phyloP scores from a whole-genome alignment of 2,888 invertebrate species.

The Dermolepida albohirtum region DNA sequence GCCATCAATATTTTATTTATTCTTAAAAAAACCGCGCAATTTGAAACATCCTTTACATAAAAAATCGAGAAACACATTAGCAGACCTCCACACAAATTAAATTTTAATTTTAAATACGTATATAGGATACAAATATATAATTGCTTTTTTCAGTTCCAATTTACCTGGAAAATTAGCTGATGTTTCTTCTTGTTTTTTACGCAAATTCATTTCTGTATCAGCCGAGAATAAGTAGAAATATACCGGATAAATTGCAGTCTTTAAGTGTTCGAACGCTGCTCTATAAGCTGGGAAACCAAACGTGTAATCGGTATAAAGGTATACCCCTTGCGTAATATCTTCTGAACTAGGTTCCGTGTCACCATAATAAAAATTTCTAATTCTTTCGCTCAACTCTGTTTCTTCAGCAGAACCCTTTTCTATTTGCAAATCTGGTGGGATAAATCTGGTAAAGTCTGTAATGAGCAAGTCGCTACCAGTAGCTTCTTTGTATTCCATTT shows the following conservation, averaged over 20 bases:
- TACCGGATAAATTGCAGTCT: conserved; percentile 18
- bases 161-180: conserved; percentile 15
- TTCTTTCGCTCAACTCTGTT: conserved; percentile 13
- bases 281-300: conserved; percentile 22
- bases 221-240: conserved; percentile 37
- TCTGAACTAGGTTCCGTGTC: conserved; percentile 35
- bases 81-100: no score
- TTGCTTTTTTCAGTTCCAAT: background rate
- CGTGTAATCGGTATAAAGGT: conserved; percentile 1
- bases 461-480: conserved; percentile 32
- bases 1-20: no score
- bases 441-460: conserved; percentile 26
- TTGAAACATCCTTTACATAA: no score
- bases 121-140: no score
- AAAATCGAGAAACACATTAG: no score
- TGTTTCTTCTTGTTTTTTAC: conserved; percentile 6
- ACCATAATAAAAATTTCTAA: conserved; percentile 29
- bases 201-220: conserved; percentile 15
- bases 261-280: conserved; percentile 18
- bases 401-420: conserved; percentile 24
- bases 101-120: no score
- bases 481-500: conserved; percentile 30
- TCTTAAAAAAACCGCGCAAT: no score
- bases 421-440: conserved; percentile 43
- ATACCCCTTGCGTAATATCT: conserved; percentile 7